phyloP scores from a whole-genome alignment of 2,888 invertebrate genomes.

The Pseudanteris insignis region DNA sequence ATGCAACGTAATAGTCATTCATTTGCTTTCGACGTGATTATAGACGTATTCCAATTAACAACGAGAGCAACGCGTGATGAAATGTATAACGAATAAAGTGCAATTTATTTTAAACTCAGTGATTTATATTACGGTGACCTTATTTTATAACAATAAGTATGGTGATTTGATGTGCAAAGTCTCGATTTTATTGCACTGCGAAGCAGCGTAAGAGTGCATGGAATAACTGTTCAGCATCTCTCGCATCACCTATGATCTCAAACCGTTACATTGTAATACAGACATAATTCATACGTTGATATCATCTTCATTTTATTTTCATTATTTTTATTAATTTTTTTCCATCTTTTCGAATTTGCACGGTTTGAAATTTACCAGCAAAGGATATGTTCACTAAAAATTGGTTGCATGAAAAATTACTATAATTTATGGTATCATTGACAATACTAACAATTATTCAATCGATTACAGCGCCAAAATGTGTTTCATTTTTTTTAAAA shows the following conservation, averaged over 20 bases:
- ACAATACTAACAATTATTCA: no score
- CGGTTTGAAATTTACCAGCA: background rate
- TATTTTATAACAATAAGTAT: constrained; percentile 33
- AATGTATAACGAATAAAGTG: constrained; percentile 7
- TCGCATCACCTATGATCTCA: constrained; percentile 61
- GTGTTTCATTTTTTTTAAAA: no score
- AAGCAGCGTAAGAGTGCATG: constrained; percentile 43
- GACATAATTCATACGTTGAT: constrained; percentile 29
- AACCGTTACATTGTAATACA: constrained; percentile 58
- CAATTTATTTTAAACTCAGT: constrained; percentile 20
- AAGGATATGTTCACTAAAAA: background rate
- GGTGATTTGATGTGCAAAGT: constrained; percentile 24
- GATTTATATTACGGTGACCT: constrained; percentile 17
- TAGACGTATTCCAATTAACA: constrained; percentile 14
- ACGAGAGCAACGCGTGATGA: constrained; percentile 9
- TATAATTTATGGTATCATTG: no score
- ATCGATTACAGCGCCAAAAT: no score
- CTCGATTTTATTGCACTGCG: constrained; percentile 36
- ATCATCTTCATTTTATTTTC: constrained; percentile 7
- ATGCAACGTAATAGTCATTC: background rate
- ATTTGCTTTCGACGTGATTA: constrained; percentile 16
- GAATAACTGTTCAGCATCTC: constrained; percentile 59
- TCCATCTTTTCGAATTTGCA: constrained; percentile 1
- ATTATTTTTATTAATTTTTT: background rate
- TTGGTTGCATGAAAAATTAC: no score